phyloP scores from a whole-genome alignment of 2,113 vertebrate species.

The Ciconia stormi region DNA sequence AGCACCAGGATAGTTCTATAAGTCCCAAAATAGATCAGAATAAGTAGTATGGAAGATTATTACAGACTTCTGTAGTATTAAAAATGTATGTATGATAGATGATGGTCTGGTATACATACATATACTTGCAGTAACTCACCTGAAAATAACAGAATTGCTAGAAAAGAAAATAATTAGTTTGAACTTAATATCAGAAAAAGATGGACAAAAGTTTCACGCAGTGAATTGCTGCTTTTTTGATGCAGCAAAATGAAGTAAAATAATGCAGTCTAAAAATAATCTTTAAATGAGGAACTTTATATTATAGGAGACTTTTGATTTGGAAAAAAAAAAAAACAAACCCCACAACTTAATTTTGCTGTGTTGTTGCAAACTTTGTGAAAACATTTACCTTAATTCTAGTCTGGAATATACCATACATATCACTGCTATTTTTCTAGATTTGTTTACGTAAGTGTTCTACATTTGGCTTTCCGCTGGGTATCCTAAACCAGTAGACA shows the following conservation, averaged over 20 bases:
- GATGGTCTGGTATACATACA: neutral
- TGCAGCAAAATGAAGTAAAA: neutral
- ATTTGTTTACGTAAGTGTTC: neutral
- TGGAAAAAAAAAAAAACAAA: rapidly evolving
- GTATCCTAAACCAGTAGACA: neutral
- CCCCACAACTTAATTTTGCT: neutral
- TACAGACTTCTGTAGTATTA: neutral
- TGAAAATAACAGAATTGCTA: neutral
- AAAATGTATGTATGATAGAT: neutral
- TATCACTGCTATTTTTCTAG: neutral
- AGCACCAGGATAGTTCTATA: neutral
- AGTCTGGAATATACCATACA: neutral
- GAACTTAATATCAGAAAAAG: neutral
- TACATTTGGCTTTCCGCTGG: neutral
- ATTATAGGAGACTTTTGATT: neutral
- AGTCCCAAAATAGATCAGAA: neutral
- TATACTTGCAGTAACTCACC: neutral
- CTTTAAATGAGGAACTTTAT: neutral
- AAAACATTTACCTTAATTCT: neutral
- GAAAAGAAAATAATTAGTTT: neutral
- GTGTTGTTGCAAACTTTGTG: neutral
- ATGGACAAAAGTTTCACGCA: neutral
- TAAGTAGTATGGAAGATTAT: neutral
- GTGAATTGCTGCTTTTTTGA: neutral
- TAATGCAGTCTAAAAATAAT: neutral